Conservation (phyloP, 2,888 invertebrate genomes). For the Camptogramma bilineatum region DNA sequence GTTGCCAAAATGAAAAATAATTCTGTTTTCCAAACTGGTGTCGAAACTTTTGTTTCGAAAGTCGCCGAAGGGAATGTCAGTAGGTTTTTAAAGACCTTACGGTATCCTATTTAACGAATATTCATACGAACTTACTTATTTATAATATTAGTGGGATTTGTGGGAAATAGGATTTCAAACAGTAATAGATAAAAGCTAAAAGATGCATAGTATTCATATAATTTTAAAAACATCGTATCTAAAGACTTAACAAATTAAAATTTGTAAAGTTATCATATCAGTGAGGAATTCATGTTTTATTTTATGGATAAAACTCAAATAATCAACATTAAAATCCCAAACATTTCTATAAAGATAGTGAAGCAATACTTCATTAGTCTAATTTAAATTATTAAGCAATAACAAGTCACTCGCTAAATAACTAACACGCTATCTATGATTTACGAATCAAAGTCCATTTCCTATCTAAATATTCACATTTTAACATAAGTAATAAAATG, state of each 20-base stretch:
- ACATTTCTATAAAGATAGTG: conserved; percentile 36
- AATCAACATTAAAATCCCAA: conserved; percentile 52
- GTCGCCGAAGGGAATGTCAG: too few species aligned
- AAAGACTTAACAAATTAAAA: conserved; percentile 3
- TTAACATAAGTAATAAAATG: conserved; percentile 67
- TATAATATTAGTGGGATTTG: too few species aligned
- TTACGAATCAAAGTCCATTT: conserved; percentile 63
- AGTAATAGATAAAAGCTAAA: too few species aligned
- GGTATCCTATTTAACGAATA: too few species aligned
- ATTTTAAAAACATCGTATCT: too few species aligned
- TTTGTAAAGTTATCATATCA: background rate
- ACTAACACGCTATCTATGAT: conserved; percentile 69
- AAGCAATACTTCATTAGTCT: conserved; percentile 71
- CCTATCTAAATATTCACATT: conserved; percentile 67
- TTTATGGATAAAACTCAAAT: conserved; percentile 52
- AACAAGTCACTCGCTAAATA: conserved; percentile 64
- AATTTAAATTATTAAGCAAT: conserved; percentile 76
- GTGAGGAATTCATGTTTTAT: conserved; percentile 11
- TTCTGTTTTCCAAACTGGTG: too few species aligned
- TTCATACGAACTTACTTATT: too few species aligned
- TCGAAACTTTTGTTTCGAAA: too few species aligned
- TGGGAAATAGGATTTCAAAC: too few species aligned
- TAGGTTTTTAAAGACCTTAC: too few species aligned
- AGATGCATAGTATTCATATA: too few species aligned
- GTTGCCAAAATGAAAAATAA: too few species aligned